A percentile compares a stretch with the other conserved stretches of the same genome.
These are phyloP conservation scores for Caenorhabditis afra DNA, from an alignment of 2,888 invertebrate genomes.

Conservation along the genomic window DNA sequence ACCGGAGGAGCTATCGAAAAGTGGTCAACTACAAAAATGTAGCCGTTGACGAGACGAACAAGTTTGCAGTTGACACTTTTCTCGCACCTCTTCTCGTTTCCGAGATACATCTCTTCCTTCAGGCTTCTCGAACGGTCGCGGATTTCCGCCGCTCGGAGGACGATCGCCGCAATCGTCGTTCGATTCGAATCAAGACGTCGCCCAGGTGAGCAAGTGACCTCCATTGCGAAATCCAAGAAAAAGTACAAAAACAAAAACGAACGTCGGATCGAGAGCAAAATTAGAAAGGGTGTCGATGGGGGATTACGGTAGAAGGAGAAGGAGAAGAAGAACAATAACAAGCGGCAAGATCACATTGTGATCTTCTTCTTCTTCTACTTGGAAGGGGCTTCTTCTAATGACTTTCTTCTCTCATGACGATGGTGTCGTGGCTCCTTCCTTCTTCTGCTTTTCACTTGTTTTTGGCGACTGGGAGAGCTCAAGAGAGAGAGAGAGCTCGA, in stretches of 20 bases:
- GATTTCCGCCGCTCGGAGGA: constrained; percentile 72
- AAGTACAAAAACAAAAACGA: constrained; percentile 4
- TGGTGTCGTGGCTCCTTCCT: not conserved
- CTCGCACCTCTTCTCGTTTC: too few species aligned
- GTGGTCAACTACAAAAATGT: too few species aligned
- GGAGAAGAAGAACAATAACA: too few species aligned
- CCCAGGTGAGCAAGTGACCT: constrained; percentile 71
- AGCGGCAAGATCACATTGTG: too few species aligned
- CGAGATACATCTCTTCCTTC: constrained; percentile 10
- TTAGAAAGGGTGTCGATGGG: too few species aligned
- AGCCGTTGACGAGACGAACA: too few species aligned
- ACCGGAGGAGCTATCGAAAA: too few species aligned
- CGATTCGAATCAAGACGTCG: constrained; percentile 78
- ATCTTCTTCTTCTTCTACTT: too few species aligned
- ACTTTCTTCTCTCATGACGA: constrained; percentile 6
- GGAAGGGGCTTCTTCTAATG: constrained; percentile 1
- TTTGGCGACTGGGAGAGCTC: too few species aligned
- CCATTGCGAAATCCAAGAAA: not conserved
- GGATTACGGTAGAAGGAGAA: too few species aligned
- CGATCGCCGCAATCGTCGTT: constrained; percentile 77
- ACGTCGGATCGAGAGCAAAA: not conserved
- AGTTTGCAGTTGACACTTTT: too few species aligned
- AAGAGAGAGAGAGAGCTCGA: too few species aligned
- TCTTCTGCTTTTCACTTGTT: not conserved
- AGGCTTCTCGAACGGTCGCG: constrained; percentile 63